Conservation (phyloP, 2,113 vertebrate species). For the Hiodon tergisus region DNA sequence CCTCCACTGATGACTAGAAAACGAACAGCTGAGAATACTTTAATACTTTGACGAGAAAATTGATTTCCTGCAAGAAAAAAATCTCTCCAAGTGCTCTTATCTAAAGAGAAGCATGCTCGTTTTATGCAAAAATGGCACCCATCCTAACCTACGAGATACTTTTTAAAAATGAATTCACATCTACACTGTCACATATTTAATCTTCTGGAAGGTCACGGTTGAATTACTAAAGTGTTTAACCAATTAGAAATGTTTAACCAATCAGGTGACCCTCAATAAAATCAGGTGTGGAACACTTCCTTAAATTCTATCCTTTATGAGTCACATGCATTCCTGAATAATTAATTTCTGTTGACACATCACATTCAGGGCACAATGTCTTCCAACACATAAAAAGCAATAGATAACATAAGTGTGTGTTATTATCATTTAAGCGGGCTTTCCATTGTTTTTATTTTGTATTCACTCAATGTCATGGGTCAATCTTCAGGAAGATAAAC, state of each 20-base stretch:
- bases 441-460: neutral
- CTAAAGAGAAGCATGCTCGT: constrained; percentile 5
- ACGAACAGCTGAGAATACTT: neutral
- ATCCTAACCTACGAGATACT: neutral
- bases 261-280: constrained; percentile 19
- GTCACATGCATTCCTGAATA: neutral
- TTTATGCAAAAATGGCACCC: constrained; percentile 17
- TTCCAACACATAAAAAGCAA: neutral
- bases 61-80: constrained; percentile 8
- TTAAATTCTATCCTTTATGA: constrained; percentile 14
- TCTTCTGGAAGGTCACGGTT: constrained; percentile 11
- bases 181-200: neutral
- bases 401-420: neutral
- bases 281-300: constrained; percentile 2
- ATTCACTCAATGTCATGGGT: neutral
- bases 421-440: neutral
- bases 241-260: neutral
- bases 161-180: constrained; percentile 11
- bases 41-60: constrained; percentile 34
- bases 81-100: neutral
- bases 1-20: constrained; percentile 11
- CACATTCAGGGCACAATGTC: neutral
- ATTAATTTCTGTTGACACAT: constrained; percentile 17
- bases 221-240: constrained; percentile 5
- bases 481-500: too few species aligned